Base-by-base conservation (phyloP, 2,797 vertebrate species). In the Cirrhinus mrigala region DNA sequence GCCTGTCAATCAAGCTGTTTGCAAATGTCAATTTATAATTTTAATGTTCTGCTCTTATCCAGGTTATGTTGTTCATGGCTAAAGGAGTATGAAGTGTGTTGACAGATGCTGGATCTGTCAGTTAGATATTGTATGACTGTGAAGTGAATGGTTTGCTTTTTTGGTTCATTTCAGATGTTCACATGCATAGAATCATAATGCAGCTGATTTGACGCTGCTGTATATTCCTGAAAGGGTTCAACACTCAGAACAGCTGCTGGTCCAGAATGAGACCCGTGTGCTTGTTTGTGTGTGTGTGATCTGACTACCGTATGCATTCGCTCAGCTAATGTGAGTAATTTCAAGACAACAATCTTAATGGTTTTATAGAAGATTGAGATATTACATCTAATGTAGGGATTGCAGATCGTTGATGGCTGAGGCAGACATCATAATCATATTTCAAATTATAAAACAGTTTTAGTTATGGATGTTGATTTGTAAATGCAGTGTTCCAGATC, bases 141-240 rank as follows among this genome's bases (percentile, higher is more conserved):
- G 64, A 68, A 33, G 27, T 37, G 64, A 68, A 37, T 3, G 16
- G 10, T 37, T 37, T 68, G n/a, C 24, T 5, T 29, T 24, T 46
- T 52, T 52, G 48, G 9, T 29, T 50, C 9, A 52, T 46, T 27
- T 46, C 15, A 48, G 14, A 71, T 71, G 44, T 71, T 71, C 12
- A 46, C 24, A 78, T 78, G 52, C 33, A 9, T 40, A 60, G 37
- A 60, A 44, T 79, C 37, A 24, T 11, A 27, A 60, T 60, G 29
- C 7, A 44, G 75, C 37, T 22, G 1, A 77, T 77, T 44, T 62
- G 4, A 62, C 46, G 75, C 54, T 60, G 75, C 11, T 37, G 6
- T 10, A 44, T 46, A 46, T 71, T 24, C n/a, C 44, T 73, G n/a
- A 73, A 73, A 73, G 70, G 15, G 70, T 73, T 73, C 70, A 24